These are phyloP conservation scores for Drosophila neotestacea DNA, from an alignment of 2,888 invertebrate genomes.

Conservation along the genomic window DNA sequence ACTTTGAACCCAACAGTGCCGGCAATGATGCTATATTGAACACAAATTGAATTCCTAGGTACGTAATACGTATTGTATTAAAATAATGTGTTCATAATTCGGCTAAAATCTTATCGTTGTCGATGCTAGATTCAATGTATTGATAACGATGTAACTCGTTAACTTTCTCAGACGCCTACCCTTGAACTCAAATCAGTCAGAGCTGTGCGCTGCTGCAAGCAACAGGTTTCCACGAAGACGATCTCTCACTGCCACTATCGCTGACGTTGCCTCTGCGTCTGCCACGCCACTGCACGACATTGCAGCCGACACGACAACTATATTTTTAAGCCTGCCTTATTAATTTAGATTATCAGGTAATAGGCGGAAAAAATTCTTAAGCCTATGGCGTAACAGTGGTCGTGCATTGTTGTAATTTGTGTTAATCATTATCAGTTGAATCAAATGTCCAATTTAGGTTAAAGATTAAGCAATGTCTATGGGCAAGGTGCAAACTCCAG, in stretches of 20 bases:
- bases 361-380: neutral
- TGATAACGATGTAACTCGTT: conserved; percentile 41
- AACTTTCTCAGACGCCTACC: conserved; percentile 34
- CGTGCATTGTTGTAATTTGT: neutral
- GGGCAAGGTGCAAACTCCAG: conserved; percentile 54
- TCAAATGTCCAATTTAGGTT: conserved; percentile 1
- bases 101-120: conserved; percentile 14
- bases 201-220: conserved; percentile 38
- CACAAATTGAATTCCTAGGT: conserved; percentile 17
- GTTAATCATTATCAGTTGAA: conserved; percentile 34
- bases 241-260: conserved; percentile 12
- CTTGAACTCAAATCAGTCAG: conserved; percentile 27
- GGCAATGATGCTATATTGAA: conserved; percentile 34
- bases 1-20: conserved; percentile 46
- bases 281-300: neutral
- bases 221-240: conserved; percentile 52
- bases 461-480: conserved; percentile 38
- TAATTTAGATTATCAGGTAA: conserved; percentile 28
- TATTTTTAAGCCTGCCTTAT: conserved; percentile 5
- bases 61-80: conserved; percentile 15
- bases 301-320: conserved; percentile 37
- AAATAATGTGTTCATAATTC: conserved; percentile 2
- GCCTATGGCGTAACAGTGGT: conserved; percentile 2
- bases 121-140: neutral
- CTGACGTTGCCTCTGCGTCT: conserved; percentile 3